Percentiles rank a stretch among this genome's conserved stretches.
Conservation (phyloP, 2,113 vertebrate species). For the Esox niger region DNA sequence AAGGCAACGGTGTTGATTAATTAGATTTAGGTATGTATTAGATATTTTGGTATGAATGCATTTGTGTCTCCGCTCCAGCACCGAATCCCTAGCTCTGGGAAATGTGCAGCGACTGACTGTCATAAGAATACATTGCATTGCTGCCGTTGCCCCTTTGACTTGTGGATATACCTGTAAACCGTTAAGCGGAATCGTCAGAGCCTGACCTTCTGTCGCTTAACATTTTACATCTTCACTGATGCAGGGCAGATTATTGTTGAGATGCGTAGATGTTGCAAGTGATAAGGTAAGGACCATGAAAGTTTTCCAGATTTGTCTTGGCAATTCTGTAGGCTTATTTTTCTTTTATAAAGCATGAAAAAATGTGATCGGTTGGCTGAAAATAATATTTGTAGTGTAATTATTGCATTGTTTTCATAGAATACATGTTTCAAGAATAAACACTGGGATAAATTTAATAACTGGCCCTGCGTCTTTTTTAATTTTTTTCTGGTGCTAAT, state of each 20-base stretch:
- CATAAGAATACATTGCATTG: conserved; percentile 46
- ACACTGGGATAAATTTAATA: background rate
- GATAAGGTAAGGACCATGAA: conserved; percentile 15
- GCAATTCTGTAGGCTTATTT: background rate
- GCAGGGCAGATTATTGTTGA: conserved; percentile 34
- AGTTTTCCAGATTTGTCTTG: conserved; percentile 10
- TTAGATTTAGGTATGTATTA: conserved; percentile 6
- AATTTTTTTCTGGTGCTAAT: background rate
- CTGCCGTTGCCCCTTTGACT: conserved; percentile 31
- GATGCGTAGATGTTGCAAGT: conserved; percentile 29
- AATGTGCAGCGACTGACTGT: conserved; percentile 38
- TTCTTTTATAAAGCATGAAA: background rate
- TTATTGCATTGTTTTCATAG: background rate
- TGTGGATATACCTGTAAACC: conserved; percentile 39
- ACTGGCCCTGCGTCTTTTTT: background rate
- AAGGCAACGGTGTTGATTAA: background rate
- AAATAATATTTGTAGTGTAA: background rate
- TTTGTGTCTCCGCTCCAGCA: conserved; percentile 9
- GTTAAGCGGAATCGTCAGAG: conserved; percentile 42
- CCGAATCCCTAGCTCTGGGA: conserved; percentile 15
- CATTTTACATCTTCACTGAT: conserved; percentile 40
- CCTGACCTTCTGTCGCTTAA: conserved; percentile 34
- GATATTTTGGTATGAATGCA: conserved; percentile 13
- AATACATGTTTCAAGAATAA: too few relatives aligned
- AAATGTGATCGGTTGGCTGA: background rate